Evolutionary conservation across 2,888 invertebrate genomes (phyloP).

Genomic region (Mycalesis mineus): DNA sequence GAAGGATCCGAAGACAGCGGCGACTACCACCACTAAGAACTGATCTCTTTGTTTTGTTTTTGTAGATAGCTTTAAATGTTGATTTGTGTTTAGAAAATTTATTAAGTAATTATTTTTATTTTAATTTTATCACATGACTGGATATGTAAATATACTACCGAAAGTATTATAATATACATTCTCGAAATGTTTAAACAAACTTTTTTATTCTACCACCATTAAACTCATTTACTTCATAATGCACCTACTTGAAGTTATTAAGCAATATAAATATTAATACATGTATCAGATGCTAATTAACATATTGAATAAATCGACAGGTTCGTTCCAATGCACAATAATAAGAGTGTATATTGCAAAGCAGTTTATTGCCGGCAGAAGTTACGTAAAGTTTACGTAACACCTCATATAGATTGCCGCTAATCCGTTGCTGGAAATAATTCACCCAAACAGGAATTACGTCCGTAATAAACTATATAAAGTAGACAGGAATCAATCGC

Average conservation of each 20-base stretch:
- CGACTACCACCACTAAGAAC: conserved; percentile 59
- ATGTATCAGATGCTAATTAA: not conserved
- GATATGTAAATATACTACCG: conserved; percentile 62
- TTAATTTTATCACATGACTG: conserved; percentile 51
- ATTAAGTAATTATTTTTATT: conserved; percentile 46
- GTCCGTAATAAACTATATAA: conserved; percentile 15
- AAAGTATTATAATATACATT: conserved; percentile 68
- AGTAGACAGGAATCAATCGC: conserved; percentile 12
- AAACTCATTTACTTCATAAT: no score
- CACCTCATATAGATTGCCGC: conserved; percentile 29
- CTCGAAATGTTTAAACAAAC: conserved; percentile 13
- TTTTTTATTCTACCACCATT: not conserved
- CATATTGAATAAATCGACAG: not conserved
- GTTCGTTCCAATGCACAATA: not conserved
- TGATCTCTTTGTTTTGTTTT: conserved; percentile 64
- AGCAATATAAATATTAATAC: not conserved
- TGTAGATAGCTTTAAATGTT: conserved; percentile 69
- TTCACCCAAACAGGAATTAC: conserved; percentile 18
- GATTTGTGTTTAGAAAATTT: conserved; percentile 63
- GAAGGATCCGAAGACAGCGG: conserved; percentile 35
- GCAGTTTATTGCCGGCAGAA: conserved; percentile 32
- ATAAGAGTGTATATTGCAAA: conserved; percentile 31
- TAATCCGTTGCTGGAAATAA: conserved; percentile 26
- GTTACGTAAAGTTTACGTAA: conserved; percentile 37
- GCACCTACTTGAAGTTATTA: not conserved